Conservation (phyloP, 2,888 invertebrate species). For the Aleiodes leptofemur region DNA sequence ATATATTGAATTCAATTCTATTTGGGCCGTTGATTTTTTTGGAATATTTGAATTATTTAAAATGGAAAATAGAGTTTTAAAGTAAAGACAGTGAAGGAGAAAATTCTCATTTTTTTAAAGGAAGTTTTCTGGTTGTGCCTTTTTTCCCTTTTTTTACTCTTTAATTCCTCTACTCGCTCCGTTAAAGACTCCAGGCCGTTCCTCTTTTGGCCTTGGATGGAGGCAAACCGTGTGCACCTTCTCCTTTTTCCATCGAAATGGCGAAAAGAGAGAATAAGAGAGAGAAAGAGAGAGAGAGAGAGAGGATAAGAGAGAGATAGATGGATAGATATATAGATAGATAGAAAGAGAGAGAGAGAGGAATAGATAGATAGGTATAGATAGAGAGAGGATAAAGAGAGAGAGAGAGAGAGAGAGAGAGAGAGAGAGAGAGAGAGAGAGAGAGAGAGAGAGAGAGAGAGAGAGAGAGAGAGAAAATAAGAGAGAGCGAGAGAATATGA, state of each 20-base stretch:
- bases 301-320: too few species aligned
- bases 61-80: background rate
- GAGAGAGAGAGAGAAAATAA: constrained; percentile 3
- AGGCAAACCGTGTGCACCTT: constrained; percentile 52
- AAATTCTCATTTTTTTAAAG: background rate
- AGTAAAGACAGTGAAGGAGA: too few species aligned
- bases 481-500: constrained; percentile 29
- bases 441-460: constrained; percentile 20
- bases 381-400: too few species aligned
- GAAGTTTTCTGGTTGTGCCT: constrained; percentile 35
- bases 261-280: constrained; percentile 27
- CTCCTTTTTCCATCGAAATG: constrained; percentile 45
- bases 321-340: too few species aligned
- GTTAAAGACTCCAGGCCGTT: constrained; percentile 62
- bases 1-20: too few species aligned
- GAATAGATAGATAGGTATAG: too few species aligned
- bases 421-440: constrained; percentile 25
- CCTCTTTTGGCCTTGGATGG: constrained; percentile 70
- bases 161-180: constrained; percentile 45
- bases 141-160: constrained; percentile 28
- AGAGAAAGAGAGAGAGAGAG: constrained; percentile 15
- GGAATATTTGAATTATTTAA: background rate
- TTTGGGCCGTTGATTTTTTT: constrained; percentile 53
- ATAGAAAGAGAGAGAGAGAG: too few species aligned
- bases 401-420: constrained; percentile 18